Evolutionary conservation across 1,140 invertebrate species (phyloP).

Genomic region (Chironomus tepperi): DNA sequence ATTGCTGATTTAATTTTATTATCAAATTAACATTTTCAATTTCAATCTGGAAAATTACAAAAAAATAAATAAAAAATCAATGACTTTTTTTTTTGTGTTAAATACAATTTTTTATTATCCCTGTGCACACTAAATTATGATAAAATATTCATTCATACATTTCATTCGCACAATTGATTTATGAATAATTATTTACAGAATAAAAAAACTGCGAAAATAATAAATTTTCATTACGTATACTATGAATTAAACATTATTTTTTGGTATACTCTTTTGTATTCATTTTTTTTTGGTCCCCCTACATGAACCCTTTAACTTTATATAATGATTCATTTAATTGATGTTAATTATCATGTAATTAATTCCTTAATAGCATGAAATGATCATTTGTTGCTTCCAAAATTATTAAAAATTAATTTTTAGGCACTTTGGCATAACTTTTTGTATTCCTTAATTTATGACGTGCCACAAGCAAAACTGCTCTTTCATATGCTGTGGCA

Average conservation of each 20-base stretch:
- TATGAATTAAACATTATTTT: background rate
- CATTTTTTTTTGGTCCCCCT: background rate
- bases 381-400: conserved; percentile 1
- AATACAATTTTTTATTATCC: no score
- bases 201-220: background rate
- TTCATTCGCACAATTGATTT: background rate
- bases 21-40: no score
- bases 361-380: no score
- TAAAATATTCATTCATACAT: background rate
- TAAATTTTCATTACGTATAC: background rate
- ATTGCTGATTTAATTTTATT: no score
- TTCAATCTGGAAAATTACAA: no score
- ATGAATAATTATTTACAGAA: conserved; percentile 2
- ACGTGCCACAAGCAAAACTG: no score
- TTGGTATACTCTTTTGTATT: background rate
- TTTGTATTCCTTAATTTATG: background rate
- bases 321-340: no score
- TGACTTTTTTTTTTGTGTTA: no score
- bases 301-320: background rate
- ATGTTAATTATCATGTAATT: no score
- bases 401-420: background rate
- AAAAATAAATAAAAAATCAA: no score
- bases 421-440: background rate
- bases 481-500: no score
- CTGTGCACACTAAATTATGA: no score